Base-by-base conservation (phyloP, 2,888 invertebrate species). In the Patella caerulea region DNA sequence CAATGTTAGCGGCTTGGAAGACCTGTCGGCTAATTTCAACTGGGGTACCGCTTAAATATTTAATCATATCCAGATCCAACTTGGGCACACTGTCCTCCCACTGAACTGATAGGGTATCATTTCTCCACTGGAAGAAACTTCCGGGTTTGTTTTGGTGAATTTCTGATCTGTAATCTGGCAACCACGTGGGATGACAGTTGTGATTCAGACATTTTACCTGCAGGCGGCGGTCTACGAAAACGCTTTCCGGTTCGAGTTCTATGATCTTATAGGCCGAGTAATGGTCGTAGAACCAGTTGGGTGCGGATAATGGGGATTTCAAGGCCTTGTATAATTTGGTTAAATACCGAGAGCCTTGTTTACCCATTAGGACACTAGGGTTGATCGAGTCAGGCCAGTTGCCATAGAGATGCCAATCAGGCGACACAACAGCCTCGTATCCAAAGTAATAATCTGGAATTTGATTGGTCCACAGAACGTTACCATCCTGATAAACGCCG, bases 181-280 rank as follows among this genome's bases (percentile, higher is more conserved):
- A 75, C 81, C 81, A 81, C 12, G 77, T 78, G 0, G 81, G 81
- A 71, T 81, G 81, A 73, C 81, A 81, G 77, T 81, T 81, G 73
- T 81, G 78, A 75, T 81, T 81, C 14, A 81, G 69, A 65, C 81
- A 81, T 59, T 81, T 81, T 2, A 81, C 81, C 74, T 80, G 80
- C 45, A 80, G 73, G 12, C 69, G 76, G 1, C 72, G 75, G 52
- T 77, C 12, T 14, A 80, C 56, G 29, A 72, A 56, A 12, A 71
- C 71, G 9, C 74, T 52, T 2, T 70, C 70, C 3, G 80, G 80
- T 17, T 78, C 72, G 17, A 76, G 53, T 52, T 80, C 81, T 4
- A 81, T n/a, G 24, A 79, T 72, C 5, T 73, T 71, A 75, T 81
- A 81, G 17, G 78, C 75, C 19, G 78, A 65, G 71, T 77, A 81